Conservation (phyloP, 2,113 vertebrate species). For the Gambusia affinis region DNA sequence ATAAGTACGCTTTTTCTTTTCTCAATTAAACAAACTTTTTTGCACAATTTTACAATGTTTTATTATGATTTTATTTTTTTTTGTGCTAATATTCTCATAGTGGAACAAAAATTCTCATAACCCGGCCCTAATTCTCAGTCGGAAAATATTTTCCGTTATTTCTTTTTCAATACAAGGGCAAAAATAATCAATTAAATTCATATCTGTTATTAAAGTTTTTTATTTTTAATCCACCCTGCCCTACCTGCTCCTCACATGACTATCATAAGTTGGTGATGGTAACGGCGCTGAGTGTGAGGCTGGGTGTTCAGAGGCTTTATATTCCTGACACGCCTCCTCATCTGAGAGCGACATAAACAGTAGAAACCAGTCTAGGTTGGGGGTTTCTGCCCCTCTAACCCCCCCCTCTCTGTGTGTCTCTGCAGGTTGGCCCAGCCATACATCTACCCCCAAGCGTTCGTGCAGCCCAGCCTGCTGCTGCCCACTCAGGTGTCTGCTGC, state of each 20-base stretch:
- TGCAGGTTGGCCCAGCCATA: constrained; percentile 89
- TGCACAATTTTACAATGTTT: too few species aligned
- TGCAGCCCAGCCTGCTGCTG: constrained; percentile 92
- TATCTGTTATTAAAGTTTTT: too few species aligned
- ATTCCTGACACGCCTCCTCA: constrained; percentile 14
- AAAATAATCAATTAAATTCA: too few species aligned
- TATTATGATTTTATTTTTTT: too few species aligned
- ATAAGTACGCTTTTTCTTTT: too few species aligned
- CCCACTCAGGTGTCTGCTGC: constrained; percentile 83
- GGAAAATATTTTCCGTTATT: too few species aligned
- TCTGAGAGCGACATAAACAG: constrained; percentile 46
- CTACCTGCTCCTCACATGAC: background rate
- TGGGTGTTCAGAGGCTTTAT: constrained; percentile 42
- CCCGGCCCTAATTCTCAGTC: too few species aligned
- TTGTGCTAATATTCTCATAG: too few species aligned
- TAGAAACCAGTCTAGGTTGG: constrained; percentile 26
- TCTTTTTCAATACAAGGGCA: too few species aligned
- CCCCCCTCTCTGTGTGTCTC: constrained; percentile 29
- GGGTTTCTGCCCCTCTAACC: constrained; percentile 12
- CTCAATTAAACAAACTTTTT: too few species aligned
- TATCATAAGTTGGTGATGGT: constrained; percentile 2
- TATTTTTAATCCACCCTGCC: too few species aligned
- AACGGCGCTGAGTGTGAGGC: constrained; percentile 27
- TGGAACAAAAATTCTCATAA: too few species aligned
- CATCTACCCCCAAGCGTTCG: constrained; percentile 88